Evolutionary conservation across 2,797 vertebrate genomes (phyloP), one percentile per base, ranked within the genome.

Genomic region (Danio aesculapii): DNA sequence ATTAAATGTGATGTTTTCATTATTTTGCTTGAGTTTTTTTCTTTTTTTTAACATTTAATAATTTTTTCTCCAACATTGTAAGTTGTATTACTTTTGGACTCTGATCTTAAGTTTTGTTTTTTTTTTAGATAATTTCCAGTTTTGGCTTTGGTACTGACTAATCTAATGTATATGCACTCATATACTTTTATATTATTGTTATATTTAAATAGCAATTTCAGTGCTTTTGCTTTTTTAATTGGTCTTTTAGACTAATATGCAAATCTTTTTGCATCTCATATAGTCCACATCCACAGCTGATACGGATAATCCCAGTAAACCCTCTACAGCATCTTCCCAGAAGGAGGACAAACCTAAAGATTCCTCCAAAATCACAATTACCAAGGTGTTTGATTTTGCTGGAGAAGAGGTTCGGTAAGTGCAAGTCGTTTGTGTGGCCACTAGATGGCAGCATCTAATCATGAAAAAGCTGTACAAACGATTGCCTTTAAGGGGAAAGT

Each of bases 311-410:
- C 84, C 76, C 10, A 75, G 64, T 68, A 88, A 92, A 61, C 30
- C 81, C 13, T 88, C 83, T 57, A 77, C 88, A 68, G 88, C 86
- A 71, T 66, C 84, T 6, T 89, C 92, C 85, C 87, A 92, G 12
- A 17, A 90, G 1, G 87, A 88, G 79, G 49, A 86, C 0, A 94
- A 94, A 81, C 81, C 88, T 47, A 91, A 92, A 90, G 92, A 92
- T 69, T 77, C 90, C 11, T 89, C 94, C 78, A 97, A 92, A 90
- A 91, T 99, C 84, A 97, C 94, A 77, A 98, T 99, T 88, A 98
- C 96, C 39, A 95, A 97, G 91, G 96, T 98, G 14, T 99, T 98
- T 50, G 98, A 99, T 91, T 99, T 99, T 11, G 98, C 98, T 66
- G 98, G 98, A 85, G 98, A 99, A 89, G 96, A 98, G 89, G 94